Conservation (phyloP, 2,113 vertebrate genomes). For the Periophthalmodon schlosseri region DNA sequence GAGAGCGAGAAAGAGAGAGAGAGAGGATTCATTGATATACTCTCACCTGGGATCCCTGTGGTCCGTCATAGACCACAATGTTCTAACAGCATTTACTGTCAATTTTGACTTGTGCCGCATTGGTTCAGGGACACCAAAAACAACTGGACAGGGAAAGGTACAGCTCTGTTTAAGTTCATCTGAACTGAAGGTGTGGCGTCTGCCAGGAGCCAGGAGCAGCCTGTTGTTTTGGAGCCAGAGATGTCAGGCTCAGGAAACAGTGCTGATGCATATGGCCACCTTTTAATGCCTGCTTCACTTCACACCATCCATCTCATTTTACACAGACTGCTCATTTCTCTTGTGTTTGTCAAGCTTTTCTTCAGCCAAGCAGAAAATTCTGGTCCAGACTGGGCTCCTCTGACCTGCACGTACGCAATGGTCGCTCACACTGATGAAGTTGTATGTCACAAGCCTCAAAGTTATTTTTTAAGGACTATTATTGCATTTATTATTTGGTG, state of each 20-base stretch:
- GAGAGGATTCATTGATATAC: not conserved
- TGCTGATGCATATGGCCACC: conserved; percentile 50
- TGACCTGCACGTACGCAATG: conserved; percentile 40
- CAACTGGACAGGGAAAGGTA: not conserved
- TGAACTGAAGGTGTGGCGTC: conserved; percentile 32
- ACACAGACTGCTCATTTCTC: conserved; percentile 64
- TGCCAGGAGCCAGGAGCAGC: conserved; percentile 36
- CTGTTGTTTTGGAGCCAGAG: conserved; percentile 48
- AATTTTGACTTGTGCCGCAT: not conserved
- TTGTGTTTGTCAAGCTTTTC: conserved; percentile 66
- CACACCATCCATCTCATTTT: conserved; percentile 64
- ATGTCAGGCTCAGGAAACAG: conserved; percentile 43
- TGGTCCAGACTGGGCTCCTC: conserved; percentile 20
- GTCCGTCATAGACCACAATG: not conserved
- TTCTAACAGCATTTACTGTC: not conserved
- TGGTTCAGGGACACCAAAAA: not conserved
- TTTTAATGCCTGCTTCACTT: conserved; percentile 55
- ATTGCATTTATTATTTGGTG: not conserved
- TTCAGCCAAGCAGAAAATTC: conserved; percentile 61
- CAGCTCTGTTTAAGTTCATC: conserved; percentile 37
- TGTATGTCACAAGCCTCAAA: conserved; percentile 9
- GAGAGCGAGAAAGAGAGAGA: too few species aligned
- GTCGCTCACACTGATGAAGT: conserved; percentile 15
- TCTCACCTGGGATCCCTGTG: not conserved
- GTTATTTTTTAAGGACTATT: not conserved